phyloP scores from a whole-genome alignment of 2,888 invertebrate genomes.

The Tenthredo livida region DNA sequence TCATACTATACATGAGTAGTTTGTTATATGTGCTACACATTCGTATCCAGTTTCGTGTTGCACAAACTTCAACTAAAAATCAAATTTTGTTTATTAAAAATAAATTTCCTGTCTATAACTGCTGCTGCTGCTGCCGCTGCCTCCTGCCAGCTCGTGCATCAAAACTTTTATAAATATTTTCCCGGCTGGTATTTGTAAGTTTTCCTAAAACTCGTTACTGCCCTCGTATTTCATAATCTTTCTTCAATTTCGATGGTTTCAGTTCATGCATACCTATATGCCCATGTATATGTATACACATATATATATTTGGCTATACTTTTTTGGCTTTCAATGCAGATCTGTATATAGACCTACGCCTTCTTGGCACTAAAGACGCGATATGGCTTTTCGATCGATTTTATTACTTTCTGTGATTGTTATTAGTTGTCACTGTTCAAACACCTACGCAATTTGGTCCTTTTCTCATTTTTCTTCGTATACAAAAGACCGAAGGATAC shows the following conservation, averaged over 20 bases:
- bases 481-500: neutral
- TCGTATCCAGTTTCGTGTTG: neutral
- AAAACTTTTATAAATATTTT: neutral
- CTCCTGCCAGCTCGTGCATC: neutral
- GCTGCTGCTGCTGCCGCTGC: neutral
- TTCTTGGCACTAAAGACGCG: no score
- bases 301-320: no score
- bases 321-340: no score
- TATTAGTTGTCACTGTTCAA: neutral
- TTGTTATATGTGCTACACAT: neutral
- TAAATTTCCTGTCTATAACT: slow-evolving; percentile 31
- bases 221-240: slow-evolving; percentile 37
- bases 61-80: neutral
- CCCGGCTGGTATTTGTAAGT: neutral
- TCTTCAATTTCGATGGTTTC: slow-evolving; percentile 20
- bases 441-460: neutral
- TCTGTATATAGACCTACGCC: no score
- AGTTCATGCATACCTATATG: neutral
- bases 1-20: neutral
- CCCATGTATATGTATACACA: no score
- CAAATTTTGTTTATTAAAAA: slow-evolving; percentile 34
- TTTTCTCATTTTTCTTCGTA: neutral
- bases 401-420: neutral
- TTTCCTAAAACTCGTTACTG: slow-evolving; percentile 19
- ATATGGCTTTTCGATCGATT: neutral